A percentile compares a stretch with the other conserved stretches of the same genome.
phyloP scores from a whole-genome alignment of 2,888 invertebrate species.

The Physocephala rufipes region DNA sequence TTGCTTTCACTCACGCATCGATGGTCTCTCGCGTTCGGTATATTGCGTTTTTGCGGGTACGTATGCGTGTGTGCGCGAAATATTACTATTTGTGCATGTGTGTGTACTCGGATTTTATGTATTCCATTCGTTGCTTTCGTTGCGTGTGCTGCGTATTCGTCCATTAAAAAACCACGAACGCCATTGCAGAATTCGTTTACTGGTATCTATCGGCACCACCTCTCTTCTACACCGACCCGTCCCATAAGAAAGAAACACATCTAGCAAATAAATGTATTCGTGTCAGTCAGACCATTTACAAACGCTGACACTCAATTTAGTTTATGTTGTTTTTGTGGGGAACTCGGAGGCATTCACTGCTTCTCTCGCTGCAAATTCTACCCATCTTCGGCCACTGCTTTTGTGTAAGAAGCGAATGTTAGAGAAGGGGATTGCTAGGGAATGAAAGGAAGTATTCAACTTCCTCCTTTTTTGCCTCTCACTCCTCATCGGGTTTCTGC shows the following conservation, averaged over 20 bases:
- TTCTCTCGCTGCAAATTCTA: not conserved
- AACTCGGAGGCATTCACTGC: too few species aligned
- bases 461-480: too few species aligned
- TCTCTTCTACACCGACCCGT: too few species aligned
- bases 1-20: conserved; percentile 20
- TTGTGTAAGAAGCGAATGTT: too few species aligned
- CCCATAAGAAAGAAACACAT: too few species aligned
- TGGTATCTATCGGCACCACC: conserved; percentile 34
- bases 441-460: too few species aligned
- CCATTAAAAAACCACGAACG: conserved; percentile 51
- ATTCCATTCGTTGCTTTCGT: conserved; percentile 15
- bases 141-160: conserved; percentile 58
- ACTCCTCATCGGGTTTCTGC: too few species aligned
- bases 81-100: conserved; percentile 21
- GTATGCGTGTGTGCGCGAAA: too few species aligned
- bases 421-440: too few species aligned
- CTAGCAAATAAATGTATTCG: not conserved
- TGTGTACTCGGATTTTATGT: conserved; percentile 31
- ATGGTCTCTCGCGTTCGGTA: not conserved
- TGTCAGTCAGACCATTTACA: not conserved
- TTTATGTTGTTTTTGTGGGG: too few species aligned
- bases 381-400: not conserved
- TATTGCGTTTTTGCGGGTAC: conserved; percentile 16
- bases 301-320: not conserved
- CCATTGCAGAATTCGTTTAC: conserved; percentile 57